Base-by-base conservation (phyloP, 2,113 vertebrate genomes). In the Rostratula benghalensis region DNA sequence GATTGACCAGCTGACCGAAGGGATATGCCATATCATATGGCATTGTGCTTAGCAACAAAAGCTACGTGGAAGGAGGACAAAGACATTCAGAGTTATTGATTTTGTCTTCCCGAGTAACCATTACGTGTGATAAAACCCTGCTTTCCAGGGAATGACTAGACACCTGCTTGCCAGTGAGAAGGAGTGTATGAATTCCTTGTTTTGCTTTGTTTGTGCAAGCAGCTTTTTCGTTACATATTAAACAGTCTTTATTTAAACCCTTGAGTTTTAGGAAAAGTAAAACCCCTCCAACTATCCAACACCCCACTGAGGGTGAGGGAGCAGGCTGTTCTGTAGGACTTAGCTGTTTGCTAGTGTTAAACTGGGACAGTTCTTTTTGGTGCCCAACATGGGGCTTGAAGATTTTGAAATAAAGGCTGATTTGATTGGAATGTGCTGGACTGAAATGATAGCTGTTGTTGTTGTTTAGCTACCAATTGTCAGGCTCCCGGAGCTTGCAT, bases 1-100 rank as follows among this genome's bases (percentile, higher is more conserved):
- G 45, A 18, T 45, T 45, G 15, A 46, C 46, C 19, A 46, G 20
- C 46, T 46, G 31, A 27, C 37, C 37, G 43, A 68, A 60, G 13
- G 13, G 8, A 27, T 69, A 39, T 54, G 11, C 14, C 21, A 18
- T 60, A 31, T 6, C 9, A 17, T 24, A 30, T 35, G 25, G 4
- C 46, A 71, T 20, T 10, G 4, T 45, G 39, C 30, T 63, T 13
- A 61, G 20, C 56, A 61, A 30, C 7, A 51, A 61, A 61, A 31
- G 25, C 31, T 37, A 8, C 17, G 25, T 9, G 57, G 57, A 45
- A 35, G 12, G 43, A 59, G 4, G 23, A 54, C 16, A 10, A 53
- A 54, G 27, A 45, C 1, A 2, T 45, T 53, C 2, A 1, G 12
- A 83, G 33, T 43, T 13, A 19, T 1, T 2, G 24, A 33, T 6